These are phyloP conservation scores for Urophycis tenuis DNA, from an alignment of 2,797 vertebrate genomes.

Conservation along the genomic window DNA sequence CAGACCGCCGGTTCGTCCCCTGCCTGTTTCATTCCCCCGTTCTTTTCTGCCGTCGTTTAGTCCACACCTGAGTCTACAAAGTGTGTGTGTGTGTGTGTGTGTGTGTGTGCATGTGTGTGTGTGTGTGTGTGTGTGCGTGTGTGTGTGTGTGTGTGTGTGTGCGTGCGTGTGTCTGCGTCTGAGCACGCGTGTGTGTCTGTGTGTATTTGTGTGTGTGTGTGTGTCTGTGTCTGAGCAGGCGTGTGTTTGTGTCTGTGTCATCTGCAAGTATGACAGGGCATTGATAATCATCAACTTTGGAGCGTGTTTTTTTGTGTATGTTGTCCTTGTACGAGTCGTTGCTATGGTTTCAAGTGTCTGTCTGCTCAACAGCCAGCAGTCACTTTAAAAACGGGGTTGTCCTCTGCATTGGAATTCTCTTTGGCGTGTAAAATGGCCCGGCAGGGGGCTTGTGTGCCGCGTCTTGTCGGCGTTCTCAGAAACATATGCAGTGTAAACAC, in stretches of 20 bases:
- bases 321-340: slow-evolving; percentile 50
- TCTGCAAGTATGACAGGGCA: slow-evolving; percentile 32
- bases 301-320: slow-evolving; percentile 24
- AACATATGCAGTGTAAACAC: slow-evolving; percentile 46
- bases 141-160: neutral
- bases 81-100: slow-evolving; percentile 24
- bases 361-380: slow-evolving; percentile 38
- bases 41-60: slow-evolving; percentile 8
- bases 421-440: no score
- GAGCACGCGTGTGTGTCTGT: slow-evolving; percentile 5
- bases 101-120: neutral
- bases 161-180: no score
- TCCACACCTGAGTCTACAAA: neutral
- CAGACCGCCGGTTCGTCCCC: slow-evolving; percentile 68
- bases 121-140: slow-evolving; percentile 20
- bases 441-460: neutral
- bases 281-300: slow-evolving; percentile 18
- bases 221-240: neutral
- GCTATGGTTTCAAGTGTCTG: slow-evolving; percentile 27
- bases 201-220: slow-evolving; percentile 21
- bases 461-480: slow-evolving; percentile 12
- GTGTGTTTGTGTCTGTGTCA: neutral
- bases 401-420: neutral
- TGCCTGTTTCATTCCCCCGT: slow-evolving; percentile 21
- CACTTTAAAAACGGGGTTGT: slow-evolving; percentile 60